A percentile compares a stretch with the other conserved stretches of the same genome.
Evolutionary conservation across 2,888 invertebrate genomes (phyloP).

Genomic region (Chrysodeixis includens): DNA sequence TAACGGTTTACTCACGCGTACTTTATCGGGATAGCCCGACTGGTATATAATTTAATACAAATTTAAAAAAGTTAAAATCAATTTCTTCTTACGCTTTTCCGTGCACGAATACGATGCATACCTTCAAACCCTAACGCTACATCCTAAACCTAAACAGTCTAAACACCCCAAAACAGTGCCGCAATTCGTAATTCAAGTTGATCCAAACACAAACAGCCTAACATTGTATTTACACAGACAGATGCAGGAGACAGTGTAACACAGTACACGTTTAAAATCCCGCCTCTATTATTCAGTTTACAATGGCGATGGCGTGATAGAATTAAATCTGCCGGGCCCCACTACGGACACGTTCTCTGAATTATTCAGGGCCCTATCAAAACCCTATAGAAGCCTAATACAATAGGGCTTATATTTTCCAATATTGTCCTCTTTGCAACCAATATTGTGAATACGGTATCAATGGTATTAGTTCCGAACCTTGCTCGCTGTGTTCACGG

Average conservation of each 20-base stretch:
- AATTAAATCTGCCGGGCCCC: not conserved
- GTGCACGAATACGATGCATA: too few relatives aligned
- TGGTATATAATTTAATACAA: too few relatives aligned
- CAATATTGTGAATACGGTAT: not conserved
- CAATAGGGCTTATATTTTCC: conserved; percentile 1
- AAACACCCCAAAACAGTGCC: too few relatives aligned
- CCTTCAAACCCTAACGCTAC: too few relatives aligned
- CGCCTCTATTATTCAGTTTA: not conserved
- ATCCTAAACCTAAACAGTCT: too few relatives aligned
- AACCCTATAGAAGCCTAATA: not conserved
- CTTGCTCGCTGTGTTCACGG: not conserved
- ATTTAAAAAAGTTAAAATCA: too few relatives aligned
- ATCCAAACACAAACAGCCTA: not conserved
- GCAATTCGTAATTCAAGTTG: too few relatives aligned
- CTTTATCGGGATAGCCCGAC: too few relatives aligned
- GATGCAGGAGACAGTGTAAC: not conserved
- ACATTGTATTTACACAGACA: not conserved
- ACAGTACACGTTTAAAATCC: conserved; percentile 4
- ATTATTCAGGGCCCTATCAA: not conserved
- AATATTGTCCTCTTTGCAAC: not conserved
- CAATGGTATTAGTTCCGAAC: conserved; percentile 1
- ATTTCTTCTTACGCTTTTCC: too few relatives aligned
- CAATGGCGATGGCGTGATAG: not conserved
- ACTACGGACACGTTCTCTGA: not conserved
- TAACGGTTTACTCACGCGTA: too few relatives aligned